Evolutionary conservation across 2,797 vertebrate genomes (phyloP).

Genomic region (Threskiornis aethiopicus): DNA sequence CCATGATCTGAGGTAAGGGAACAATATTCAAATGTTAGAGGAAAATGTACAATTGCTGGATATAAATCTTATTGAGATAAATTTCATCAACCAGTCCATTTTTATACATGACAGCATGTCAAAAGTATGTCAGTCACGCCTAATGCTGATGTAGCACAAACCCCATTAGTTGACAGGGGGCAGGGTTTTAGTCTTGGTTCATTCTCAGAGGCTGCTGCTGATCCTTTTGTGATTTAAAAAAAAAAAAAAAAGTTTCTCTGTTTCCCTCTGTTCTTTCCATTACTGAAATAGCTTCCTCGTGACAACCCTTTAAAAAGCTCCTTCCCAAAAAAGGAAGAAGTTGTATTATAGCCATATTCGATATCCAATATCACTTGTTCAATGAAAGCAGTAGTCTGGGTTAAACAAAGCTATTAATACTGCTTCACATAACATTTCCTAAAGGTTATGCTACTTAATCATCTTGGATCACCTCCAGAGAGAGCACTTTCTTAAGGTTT

Average conservation of each 20-base stretch:
- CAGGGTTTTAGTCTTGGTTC: background rate
- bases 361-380: background rate
- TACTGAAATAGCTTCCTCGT: conserved; percentile 13
- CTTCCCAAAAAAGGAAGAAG: background rate
- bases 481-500: background rate
- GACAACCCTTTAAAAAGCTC: conserved; percentile 2
- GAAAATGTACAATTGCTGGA: background rate
- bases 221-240: background rate
- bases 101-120: background rate
- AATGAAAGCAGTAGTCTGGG: background rate
- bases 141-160: background rate
- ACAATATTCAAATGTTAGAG: background rate
- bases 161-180: background rate
- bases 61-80: background rate
- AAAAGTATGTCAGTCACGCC: background rate
- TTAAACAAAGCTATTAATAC: background rate
- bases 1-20: background rate
- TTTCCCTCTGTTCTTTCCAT: conserved; percentile 42
- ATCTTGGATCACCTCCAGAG: background rate
- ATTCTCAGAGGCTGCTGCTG: background rate
- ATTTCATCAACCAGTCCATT: background rate
- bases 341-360: background rate
- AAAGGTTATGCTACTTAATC: background rate
- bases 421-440: background rate
- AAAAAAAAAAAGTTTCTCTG: background rate